phyloP scores from a whole-genome alignment of 2,888 invertebrate species.

The Phortica okadai region DNA sequence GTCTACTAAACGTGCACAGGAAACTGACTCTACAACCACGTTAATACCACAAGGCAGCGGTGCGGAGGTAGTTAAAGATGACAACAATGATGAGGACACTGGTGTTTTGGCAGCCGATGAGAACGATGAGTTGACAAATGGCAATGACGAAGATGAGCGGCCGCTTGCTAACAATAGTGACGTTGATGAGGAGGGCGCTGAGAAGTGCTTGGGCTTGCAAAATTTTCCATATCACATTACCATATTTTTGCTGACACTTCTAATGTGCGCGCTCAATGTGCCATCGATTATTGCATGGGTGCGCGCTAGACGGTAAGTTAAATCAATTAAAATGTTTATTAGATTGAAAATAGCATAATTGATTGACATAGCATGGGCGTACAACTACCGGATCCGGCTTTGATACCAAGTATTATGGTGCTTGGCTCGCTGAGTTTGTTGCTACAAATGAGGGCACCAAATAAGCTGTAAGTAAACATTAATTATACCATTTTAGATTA shows the following conservation, averaged over 20 bases:
- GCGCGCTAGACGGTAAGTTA: slow-evolving; percentile 84
- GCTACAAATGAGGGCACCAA: slow-evolving; percentile 84
- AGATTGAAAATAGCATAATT: background rate
- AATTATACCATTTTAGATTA: background rate
- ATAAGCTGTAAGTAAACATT: slow-evolving; percentile 79
- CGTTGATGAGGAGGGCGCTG: slow-evolving; percentile 16
- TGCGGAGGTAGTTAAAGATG: background rate
- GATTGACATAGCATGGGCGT: slow-evolving; percentile 53
- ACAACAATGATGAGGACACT: background rate
- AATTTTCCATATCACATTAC: slow-evolving; percentile 85
- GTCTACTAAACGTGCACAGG: background rate
- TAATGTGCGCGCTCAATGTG: slow-evolving; percentile 82
- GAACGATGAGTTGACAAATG: background rate
- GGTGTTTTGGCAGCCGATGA: background rate
- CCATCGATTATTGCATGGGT: slow-evolving; percentile 89
- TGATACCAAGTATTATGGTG: slow-evolving; percentile 79
- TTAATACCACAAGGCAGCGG: background rate
- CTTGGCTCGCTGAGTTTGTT: slow-evolving; percentile 80
- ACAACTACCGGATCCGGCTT: slow-evolving; percentile 80
- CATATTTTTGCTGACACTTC: slow-evolving; percentile 83
- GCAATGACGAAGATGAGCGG: background rate
- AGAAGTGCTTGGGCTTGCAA: slow-evolving; percentile 52
- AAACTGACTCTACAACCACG: background rate
- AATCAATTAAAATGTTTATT: slow-evolving; percentile 28
- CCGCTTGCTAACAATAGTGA: background rate